Evolutionary conservation across 2,888 invertebrate genomes (phyloP), one percentile per base, ranked within the genome.

Genomic region (Patella ulyssiponensis): DNA sequence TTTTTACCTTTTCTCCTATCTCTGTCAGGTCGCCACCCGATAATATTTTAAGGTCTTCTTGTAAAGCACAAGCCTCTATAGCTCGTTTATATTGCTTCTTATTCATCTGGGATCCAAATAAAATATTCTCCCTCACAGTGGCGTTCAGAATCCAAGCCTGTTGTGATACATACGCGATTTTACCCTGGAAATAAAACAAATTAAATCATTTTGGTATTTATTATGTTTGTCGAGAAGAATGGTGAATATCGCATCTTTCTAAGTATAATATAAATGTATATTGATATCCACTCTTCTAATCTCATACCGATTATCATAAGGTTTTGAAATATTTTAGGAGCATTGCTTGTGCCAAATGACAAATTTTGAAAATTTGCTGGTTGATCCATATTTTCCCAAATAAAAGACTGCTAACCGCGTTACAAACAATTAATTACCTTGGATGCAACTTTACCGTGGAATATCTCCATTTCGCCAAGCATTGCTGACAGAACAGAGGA

Each of bases 1-100:
- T n/a, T n/a, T n/a, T 74, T 17, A 87, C 87, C 92, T 98, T 98
- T 92, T 99, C 98, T 80, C 98, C 98, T 84, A 99, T 98, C 93
- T 99, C 98, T 0, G 98, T 99, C 89, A 78, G 94, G 93, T 99
- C 98, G 0, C 98, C 97, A 20, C 95, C 97, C 1, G 91, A 88
- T 69, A 99, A 92, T 92, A 98, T 97, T 71, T 96, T 95, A 85
- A 99, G 94, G 93, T 98, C 98, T 0, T 96, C 94, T 85, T 94
- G 94, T 77, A 98, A 93, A 2, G 98, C 98, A 91, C 98, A 98
- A 1, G 96, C 95, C 82, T 95, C 95, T 69, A 99, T 94, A 1
- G 97, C 95, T 77, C 94, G 94, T 84, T 95, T 94, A 91, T 98
- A 98, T 69, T 93, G 92, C 76, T 93, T 92, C 78, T 94, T 94